Evolutionary conservation across 2,888 invertebrate species (phyloP).

Genomic region (Rapana venosa): DNA sequence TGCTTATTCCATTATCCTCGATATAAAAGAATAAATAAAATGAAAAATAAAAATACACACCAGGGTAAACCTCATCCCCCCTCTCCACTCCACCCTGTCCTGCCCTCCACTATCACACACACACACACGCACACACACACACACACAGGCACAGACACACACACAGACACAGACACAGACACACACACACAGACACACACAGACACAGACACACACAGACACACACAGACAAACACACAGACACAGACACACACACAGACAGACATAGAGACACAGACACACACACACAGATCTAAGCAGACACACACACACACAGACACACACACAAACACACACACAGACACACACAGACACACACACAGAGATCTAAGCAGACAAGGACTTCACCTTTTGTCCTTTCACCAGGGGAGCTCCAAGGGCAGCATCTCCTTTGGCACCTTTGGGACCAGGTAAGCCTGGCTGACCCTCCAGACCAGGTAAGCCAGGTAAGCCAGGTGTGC

Average conservation of each 20-base stretch:
- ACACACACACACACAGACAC: neutral
- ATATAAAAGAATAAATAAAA: no score
- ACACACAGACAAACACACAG: neutral
- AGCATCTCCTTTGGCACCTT: constrained; percentile 81
- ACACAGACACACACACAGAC: no score
- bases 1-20: no score
- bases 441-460: constrained; percentile 68
- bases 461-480: constrained; percentile 69
- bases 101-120: neutral
- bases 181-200: neutral
- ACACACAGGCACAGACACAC: neutral
- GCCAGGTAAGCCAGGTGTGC: constrained; percentile 71
- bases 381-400: constrained; percentile 70
- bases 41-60: no score
- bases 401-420: constrained; percentile 78
- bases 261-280: neutral
- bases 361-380: no score
- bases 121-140: neutral
- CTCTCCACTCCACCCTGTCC: no score
- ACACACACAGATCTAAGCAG: neutral
- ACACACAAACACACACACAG: no score
- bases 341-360: no score
- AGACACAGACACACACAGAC: neutral
- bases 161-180: neutral
- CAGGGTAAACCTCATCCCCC: no score